A percentile compares a stretch with the other conserved stretches of the same genome.
These are phyloP conservation scores for Podarcis raffonei DNA, from an alignment of 2,113 vertebrate species.

Conservation along the genomic window DNA sequence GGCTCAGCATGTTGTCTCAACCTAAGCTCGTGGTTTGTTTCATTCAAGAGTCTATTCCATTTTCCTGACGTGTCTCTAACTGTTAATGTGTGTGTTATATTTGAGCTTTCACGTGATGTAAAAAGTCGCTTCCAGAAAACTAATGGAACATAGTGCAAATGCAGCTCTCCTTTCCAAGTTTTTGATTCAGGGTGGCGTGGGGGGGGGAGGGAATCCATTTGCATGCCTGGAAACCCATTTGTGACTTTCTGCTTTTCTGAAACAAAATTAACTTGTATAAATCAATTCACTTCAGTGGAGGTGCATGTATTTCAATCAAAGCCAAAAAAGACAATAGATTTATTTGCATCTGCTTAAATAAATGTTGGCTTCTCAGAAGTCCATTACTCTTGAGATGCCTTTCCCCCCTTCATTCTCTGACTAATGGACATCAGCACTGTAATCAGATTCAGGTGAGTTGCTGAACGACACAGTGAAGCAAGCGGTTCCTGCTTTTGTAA, in stretches of 20 bases:
- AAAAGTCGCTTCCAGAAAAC: too few species aligned
- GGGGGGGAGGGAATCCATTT: too few species aligned
- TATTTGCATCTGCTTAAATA: neutral
- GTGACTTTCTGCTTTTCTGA: neutral
- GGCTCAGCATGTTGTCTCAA: too few species aligned
- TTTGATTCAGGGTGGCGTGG: too few species aligned
- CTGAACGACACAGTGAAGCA: neutral
- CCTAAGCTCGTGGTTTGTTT: too few species aligned
- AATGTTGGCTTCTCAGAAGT: neutral
- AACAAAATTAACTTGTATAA: neutral
- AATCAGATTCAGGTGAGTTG: constrained; percentile 4
- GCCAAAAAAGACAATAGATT: neutral
- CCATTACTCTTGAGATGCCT: neutral
- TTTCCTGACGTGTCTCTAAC: too few species aligned
- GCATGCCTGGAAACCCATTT: neutral
- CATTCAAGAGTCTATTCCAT: too few species aligned
- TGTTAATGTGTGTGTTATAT: too few species aligned
- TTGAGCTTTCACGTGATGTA: too few species aligned
- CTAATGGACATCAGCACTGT: neutral
- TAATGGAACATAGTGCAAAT: too few species aligned
- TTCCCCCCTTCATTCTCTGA: neutral
- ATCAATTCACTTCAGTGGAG: neutral
- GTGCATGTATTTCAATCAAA: neutral
- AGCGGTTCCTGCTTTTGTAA: neutral
- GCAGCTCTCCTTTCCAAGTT: too few species aligned